Evolutionary conservation across 2,888 invertebrate genomes (phyloP).

Genomic region (Spilarctia lutea): DNA sequence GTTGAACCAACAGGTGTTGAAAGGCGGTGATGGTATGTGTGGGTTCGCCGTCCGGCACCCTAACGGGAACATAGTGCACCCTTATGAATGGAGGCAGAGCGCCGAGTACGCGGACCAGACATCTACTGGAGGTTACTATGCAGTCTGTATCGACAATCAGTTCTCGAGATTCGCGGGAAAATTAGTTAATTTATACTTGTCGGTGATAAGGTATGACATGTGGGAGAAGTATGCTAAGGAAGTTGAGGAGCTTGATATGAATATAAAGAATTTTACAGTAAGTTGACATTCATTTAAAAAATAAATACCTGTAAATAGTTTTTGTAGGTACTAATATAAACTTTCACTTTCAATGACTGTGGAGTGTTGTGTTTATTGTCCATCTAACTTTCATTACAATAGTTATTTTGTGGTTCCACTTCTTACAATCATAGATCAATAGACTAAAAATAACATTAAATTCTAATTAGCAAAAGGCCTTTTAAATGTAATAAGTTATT

Average conservation of each 20-base stretch:
- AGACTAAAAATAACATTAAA: too few species aligned
- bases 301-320: not conserved
- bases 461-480: too few species aligned
- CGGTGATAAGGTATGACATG: slow-evolving; percentile 96
- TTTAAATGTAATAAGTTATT: too few species aligned
- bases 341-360: too few species aligned
- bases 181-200: slow-evolving; percentile 95
- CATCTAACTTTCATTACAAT: too few species aligned
- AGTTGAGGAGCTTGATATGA: slow-evolving; percentile 94
- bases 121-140: slow-evolving; percentile 94
- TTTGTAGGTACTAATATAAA: too few species aligned
- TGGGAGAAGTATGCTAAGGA: slow-evolving; percentile 97
- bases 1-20: slow-evolving; percentile 89
- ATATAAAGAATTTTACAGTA: slow-evolving; percentile 96
- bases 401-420: too few species aligned
- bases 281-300: slow-evolving; percentile 59
- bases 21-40: slow-evolving; percentile 97
- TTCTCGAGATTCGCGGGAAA: slow-evolving; percentile 96
- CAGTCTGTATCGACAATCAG: slow-evolving; percentile 97
- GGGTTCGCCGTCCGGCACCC: slow-evolving; percentile 97
- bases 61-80: slow-evolving; percentile 93
- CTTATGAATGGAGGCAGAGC: slow-evolving; percentile 96
- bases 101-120: slow-evolving; percentile 95
- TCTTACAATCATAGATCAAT: too few species aligned
- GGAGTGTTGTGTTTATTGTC: too few species aligned